Evolutionary conservation across 2,113 vertebrate species (phyloP).

Genomic region (Amblyopsis rosae): DNA sequence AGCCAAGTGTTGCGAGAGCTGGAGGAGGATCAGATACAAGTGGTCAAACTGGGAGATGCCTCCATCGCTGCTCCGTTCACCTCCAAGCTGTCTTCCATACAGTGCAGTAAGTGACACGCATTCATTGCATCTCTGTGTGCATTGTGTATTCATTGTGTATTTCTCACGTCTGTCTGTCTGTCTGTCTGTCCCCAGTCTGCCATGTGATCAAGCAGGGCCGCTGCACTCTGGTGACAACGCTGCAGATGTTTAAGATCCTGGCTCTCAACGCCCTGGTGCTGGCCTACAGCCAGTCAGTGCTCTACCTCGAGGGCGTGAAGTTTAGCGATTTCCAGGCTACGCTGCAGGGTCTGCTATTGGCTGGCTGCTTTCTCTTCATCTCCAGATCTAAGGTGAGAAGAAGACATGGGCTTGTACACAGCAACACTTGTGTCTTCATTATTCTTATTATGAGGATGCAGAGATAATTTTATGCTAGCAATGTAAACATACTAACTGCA

Average conservation of each 20-base stretch:
- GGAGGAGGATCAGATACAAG: constrained; percentile 88
- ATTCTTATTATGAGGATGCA: too few species aligned
- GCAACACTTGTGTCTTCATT: neutral
- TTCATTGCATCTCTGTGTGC: neutral
- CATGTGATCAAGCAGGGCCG: constrained; percentile 98
- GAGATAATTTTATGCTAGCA: too few species aligned
- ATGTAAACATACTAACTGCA: too few species aligned
- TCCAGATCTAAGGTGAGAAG: constrained; percentile 91
- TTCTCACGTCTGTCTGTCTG: neutral
- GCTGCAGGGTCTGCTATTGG: constrained; percentile 90
- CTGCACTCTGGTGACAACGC: constrained; percentile 92
- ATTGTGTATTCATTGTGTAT: neutral
- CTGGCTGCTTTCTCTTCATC: constrained; percentile 98
- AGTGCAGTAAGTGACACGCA: constrained; percentile 85
- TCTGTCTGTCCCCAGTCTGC: constrained; percentile 79
- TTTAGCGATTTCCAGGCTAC: constrained; percentile 98
- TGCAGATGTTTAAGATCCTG: constrained; percentile 98
- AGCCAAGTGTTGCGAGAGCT: constrained; percentile 94
- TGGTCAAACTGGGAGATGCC: constrained; percentile 95
- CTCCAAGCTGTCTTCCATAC: constrained; percentile 96
- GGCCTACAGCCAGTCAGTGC: constrained; percentile 96
- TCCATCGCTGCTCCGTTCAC: constrained; percentile 97
- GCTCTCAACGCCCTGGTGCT: constrained; percentile 93
- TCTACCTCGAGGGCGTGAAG: constrained; percentile 95
- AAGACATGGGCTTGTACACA: neutral